These are phyloP conservation scores for Oncorhynchus gorbuscha DNA, from an alignment of 2,113 vertebrate species.

Conservation along the genomic window DNA sequence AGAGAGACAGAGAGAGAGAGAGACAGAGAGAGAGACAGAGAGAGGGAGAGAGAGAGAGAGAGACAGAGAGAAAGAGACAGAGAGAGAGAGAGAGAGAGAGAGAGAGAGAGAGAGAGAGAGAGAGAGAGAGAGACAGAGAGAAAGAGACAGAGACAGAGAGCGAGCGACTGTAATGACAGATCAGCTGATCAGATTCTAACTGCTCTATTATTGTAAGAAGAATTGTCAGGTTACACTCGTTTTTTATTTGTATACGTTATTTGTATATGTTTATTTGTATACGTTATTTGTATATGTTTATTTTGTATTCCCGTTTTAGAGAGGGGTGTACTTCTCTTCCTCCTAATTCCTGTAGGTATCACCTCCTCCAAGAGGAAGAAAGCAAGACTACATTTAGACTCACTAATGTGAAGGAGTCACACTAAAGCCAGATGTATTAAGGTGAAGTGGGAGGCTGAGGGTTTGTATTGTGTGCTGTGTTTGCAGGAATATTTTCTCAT, in stretches of 20 bases:
- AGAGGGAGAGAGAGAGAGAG: too few species aligned
- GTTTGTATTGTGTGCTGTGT: background rate
- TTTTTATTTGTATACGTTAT: too few species aligned
- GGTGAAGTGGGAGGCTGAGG: background rate
- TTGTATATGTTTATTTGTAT: too few species aligned
- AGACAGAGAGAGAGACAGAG: too few species aligned
- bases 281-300: too few species aligned
- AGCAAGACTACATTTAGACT: background rate
- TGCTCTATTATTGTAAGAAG: slow-evolving; percentile 54
- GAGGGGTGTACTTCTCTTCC: too few species aligned
- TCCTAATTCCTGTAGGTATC: slow-evolving; percentile 22
- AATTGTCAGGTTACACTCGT: slow-evolving; percentile 42
- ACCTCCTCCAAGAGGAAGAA: slow-evolving; percentile 16
- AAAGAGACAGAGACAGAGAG: too few species aligned
- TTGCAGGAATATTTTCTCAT: background rate
- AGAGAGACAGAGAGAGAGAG: too few species aligned
- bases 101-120: too few species aligned
- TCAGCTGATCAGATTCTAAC: slow-evolving; percentile 55
- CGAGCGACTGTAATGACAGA: slow-evolving; percentile 8
- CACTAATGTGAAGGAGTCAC: background rate
- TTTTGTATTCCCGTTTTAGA: background rate
- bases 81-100: too few species aligned
- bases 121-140: too few species aligned
- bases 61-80: too few species aligned
- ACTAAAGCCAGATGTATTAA: background rate